Conservation (phyloP, 2,113 vertebrate species). For the Chaetura pelagica region DNA sequence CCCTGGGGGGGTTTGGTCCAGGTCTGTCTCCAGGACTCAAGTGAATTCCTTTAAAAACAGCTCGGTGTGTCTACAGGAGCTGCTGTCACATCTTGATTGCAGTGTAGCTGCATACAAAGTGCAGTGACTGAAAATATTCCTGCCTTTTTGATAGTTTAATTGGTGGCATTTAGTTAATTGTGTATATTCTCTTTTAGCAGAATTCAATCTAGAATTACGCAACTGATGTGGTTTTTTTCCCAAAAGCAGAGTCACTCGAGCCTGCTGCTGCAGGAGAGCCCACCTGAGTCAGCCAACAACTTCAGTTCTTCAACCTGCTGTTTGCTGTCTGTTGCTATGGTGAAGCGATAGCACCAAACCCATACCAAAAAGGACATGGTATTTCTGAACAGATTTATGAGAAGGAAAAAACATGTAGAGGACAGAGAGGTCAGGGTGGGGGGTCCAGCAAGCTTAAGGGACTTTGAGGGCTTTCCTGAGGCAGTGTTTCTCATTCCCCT, state of each 20-base stretch:
- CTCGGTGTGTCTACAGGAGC: not conserved
- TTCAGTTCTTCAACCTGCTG: constrained; percentile 24
- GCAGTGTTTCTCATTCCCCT: not conserved
- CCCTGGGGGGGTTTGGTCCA: rapidly evolving
- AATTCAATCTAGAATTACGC: not conserved
- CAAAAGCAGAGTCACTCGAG: not conserved
- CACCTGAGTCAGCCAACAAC: constrained; percentile 37
- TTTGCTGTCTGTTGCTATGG: constrained; percentile 69
- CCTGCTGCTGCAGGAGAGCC: not conserved
- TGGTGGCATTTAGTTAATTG: constrained; percentile 4
- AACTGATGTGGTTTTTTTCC: not conserved
- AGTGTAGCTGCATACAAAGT: not conserved
- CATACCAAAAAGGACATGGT: not conserved
- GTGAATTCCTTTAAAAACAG: not conserved
- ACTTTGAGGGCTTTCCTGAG: not conserved
- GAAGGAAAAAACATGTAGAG: not conserved
- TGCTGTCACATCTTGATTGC: not conserved
- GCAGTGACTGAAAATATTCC: not conserved
- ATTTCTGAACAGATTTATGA: not conserved
- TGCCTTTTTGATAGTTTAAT: constrained; percentile 13
- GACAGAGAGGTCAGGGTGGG: not conserved
- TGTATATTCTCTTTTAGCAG: not conserved
- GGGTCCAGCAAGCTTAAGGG: not conserved
- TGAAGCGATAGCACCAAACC: constrained; percentile 39
- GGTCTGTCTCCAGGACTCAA: not conserved